Evolutionary conservation across 92 coral and sea anemone species (phyloP), one percentile per base, ranked within the genome.

Genomic region (Ricordea florida): DNA sequence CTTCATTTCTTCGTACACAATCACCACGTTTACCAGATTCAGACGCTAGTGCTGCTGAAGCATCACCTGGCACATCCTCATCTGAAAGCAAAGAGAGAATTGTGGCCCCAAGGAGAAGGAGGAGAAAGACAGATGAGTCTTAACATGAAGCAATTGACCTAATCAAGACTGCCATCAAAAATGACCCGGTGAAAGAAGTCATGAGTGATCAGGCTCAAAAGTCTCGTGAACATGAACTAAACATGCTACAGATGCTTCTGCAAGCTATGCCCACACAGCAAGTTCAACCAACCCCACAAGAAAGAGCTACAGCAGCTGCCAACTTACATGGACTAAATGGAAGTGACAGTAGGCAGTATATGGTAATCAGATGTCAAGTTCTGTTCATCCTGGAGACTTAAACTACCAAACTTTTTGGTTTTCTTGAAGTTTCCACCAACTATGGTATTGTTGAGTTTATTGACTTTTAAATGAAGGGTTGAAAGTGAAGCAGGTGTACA

Each of bases 171-270:
- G 65, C 27, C 22, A 20, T 68, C 6, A 61, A 68, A 18, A 68
- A 68, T 26, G 76, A 68, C 10, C 76, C 76, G 3, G n/a, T 51
- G 33, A 68, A 68, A 28, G 65, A 68, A 4, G 42, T 68, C 29
- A 9, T 66, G 62, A 42, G 46, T 16, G 84, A 78, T 3, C 38
- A 78, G 29, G 55, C 76, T 66, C 49, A 78, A 66, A 78, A 55
- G 68, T 10, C 76, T 8, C 70, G 78, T 29, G 69, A 67, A 40
- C 85, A 69, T 68, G 78, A 68, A 34, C 41, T 68, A 0, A 46
- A 79, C 23, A 56, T 69, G 58, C n/a, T 67, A 53, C 85, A 57
- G 62, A 68, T 67, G 62, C 69, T 72, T 58, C 40, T 50, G 32
- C 72, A 64, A 64, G 56, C 34, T 28, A 13, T 42, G 20, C 55